Conservation (phyloP, 2,888 invertebrate genomes). For the Ectobius pallidus region DNA sequence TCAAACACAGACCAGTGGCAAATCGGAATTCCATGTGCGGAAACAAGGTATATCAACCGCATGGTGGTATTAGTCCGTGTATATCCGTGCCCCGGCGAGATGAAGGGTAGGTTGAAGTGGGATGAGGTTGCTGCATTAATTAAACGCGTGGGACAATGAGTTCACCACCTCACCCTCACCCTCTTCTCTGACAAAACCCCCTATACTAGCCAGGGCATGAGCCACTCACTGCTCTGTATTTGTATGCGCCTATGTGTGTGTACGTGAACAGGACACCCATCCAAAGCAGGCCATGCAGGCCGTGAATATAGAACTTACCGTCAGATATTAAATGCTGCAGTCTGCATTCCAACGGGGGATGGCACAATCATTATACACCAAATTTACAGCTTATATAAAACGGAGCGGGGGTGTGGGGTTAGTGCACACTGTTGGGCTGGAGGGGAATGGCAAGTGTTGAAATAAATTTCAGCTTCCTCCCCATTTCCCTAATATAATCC, state of each 20-base stretch:
- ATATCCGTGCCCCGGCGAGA: slow-evolving; percentile 6
- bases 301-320: slow-evolving; percentile 42
- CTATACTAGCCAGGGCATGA: slow-evolving; percentile 3
- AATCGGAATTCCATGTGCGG: slow-evolving; percentile 21
- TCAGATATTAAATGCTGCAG: slow-evolving; percentile 40
- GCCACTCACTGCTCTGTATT: slow-evolving; percentile 30
- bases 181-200: background rate
- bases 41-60: slow-evolving; percentile 23
- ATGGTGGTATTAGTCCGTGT: slow-evolving; percentile 15
- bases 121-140: slow-evolving; percentile 39
- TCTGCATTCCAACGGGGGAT: slow-evolving; percentile 39
- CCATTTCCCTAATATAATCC: background rate
- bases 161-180: background rate
- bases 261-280: background rate
- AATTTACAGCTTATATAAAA: slow-evolving; percentile 45
- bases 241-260: slow-evolving; percentile 29
- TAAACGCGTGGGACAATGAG: slow-evolving; percentile 40
- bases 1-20: slow-evolving; percentile 20
- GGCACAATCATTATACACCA: slow-evolving; percentile 44
- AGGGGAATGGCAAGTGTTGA: slow-evolving; percentile 42
- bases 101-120: slow-evolving; percentile 8
- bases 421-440: background rate
- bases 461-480: slow-evolving; percentile 37
- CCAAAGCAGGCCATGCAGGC: background rate
- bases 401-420: slow-evolving; percentile 33